Evolutionary conservation across 2,113 vertebrate species (phyloP).

Genomic region (Aleadryas rufinucha): DNA sequence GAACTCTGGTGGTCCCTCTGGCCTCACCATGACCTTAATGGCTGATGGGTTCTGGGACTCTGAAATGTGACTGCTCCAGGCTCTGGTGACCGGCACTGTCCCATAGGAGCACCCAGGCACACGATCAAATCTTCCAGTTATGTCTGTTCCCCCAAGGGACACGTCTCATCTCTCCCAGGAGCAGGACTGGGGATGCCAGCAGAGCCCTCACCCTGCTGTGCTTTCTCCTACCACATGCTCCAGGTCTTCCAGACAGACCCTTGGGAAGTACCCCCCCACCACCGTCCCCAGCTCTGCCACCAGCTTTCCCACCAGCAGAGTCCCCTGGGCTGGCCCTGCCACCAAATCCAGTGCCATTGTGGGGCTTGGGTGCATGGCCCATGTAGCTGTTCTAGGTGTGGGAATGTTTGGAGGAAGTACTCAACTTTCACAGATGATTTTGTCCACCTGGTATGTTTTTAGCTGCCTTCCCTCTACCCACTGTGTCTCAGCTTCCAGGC

Average conservation of each 20-base stretch:
- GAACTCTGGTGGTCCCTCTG: background rate
- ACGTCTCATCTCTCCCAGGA: background rate
- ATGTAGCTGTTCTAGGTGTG: background rate
- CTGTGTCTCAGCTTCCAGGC: accelerated
- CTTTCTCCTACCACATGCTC: background rate
- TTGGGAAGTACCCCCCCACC: background rate
- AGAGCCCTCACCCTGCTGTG: accelerated
- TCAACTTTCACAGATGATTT: background rate
- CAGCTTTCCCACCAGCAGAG: background rate
- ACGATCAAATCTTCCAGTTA: background rate
- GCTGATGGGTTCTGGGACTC: accelerated
- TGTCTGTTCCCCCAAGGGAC: background rate
- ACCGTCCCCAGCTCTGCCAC: background rate
- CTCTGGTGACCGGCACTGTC: background rate
- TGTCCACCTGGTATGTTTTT: background rate
- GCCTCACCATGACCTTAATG: accelerated
- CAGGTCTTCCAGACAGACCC: constrained; percentile 13
- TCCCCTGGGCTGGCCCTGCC: background rate
- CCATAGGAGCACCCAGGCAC: accelerated
- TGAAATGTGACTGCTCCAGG: background rate
- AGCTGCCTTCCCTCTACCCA: background rate
- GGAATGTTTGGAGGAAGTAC: background rate
- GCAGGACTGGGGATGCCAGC: background rate
- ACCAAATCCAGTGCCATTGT: background rate
- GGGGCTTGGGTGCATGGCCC: background rate